phyloP scores from a whole-genome alignment of 2,113 vertebrate genomes.

The Platysteira castanea region DNA sequence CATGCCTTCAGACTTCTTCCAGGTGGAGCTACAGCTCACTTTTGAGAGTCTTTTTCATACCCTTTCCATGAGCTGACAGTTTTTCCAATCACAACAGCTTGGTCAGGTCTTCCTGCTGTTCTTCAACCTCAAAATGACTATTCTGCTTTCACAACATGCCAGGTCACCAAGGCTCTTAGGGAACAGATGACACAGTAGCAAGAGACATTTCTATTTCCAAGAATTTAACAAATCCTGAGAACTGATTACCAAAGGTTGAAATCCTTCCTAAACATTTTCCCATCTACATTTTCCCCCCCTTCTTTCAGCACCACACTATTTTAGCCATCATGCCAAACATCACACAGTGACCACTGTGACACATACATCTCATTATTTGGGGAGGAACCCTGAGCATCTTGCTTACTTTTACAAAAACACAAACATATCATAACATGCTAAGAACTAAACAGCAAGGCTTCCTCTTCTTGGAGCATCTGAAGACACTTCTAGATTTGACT shows the following conservation, averaged over 20 bases:
- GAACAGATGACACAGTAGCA: not conserved
- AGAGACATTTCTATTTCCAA: not conserved
- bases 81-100: not conserved
- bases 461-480: not conserved
- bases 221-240: not conserved
- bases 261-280: not conserved
- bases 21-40: not conserved
- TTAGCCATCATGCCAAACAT: not conserved
- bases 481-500: not conserved
- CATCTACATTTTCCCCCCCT: not conserved
- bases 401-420: not conserved
- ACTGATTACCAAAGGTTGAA: not conserved
- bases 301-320: not conserved
- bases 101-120: not conserved
- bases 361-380: not conserved
- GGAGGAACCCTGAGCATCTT: not conserved
- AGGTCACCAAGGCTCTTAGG: not conserved
- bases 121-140: not conserved
- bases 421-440: not conserved
- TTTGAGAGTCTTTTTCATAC: not conserved
- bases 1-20: not conserved
- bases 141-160: not conserved
- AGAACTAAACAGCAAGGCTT: not conserved
- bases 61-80: not conserved
- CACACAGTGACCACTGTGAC: accelerated